These are phyloP conservation scores for Acanthococcus lagerstroemiae DNA, from an alignment of 2,888 invertebrate species.

Conservation along the genomic window DNA sequence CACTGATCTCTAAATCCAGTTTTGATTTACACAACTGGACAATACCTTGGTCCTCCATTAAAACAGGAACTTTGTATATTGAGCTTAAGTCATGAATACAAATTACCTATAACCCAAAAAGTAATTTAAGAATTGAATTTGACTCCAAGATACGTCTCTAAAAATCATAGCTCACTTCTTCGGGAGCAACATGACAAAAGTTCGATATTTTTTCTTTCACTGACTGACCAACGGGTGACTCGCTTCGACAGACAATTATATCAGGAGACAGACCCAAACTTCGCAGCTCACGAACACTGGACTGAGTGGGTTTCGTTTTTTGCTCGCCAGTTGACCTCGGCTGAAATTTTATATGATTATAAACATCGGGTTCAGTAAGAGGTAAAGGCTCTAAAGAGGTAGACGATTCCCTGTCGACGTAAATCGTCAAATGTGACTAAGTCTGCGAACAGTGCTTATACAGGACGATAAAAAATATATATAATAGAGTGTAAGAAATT, in stretches of 20 bases:
- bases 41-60: conserved; percentile 84
- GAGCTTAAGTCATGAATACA: conserved; percentile 89
- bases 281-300: conserved; percentile 84
- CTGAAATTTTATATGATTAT: too few species aligned
- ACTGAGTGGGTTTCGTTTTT: conserved; percentile 99
- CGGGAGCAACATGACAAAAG: conserved; percentile 89
- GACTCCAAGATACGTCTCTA: too few species aligned
- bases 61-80: conserved; percentile 88
- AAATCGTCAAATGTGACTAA: too few species aligned
- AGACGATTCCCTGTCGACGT: too few species aligned
- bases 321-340: conserved; percentile 85
- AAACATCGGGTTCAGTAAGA: background rate
- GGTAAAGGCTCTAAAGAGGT: too few species aligned
- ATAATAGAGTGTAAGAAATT: conserved; percentile 39
- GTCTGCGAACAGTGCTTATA: background rate
- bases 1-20: conserved; percentile 50
- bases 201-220: conserved; percentile 91
- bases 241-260: conserved; percentile 86
- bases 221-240: conserved; percentile 60
- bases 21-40: conserved; percentile 74
- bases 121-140: too few species aligned
- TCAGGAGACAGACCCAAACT: conserved; percentile 92
- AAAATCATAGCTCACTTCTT: conserved; percentile 63
- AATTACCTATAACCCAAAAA: conserved; percentile 73
- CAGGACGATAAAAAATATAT: too few species aligned